Evolutionary conservation across 2,113 vertebrate genomes (phyloP), one percentile per base, ranked within the genome.

Genomic region (Sphyrna mokarran): DNA sequence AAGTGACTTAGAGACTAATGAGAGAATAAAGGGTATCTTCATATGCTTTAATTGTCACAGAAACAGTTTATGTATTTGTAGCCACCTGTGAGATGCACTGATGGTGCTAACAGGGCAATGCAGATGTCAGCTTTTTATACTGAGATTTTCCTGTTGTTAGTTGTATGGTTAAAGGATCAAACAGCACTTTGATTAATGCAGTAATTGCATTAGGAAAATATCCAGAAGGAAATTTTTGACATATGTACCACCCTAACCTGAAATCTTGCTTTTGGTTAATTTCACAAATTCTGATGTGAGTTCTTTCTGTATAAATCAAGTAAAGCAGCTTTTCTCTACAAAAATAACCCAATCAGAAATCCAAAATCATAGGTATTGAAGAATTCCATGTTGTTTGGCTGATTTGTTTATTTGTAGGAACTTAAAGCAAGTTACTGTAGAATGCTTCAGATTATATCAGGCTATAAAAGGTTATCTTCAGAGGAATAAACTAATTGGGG

Each of bases 1-100:
- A 96, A 97, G 99, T 99, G 96, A 98, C 98, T 98, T 11, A 43
- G 9, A 18, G 69, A 54, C 2, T 95, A 43, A 93, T 66, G 13
- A 58, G 26, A 13, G 23, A 94, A 69, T 61, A 63, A 23, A 8
- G 3, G 54, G 61, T n/a, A 29, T n/a, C 14, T 40, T n/a, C 33
- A 69, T 20, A 63, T 54, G 43, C 85, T 11, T 87, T 87, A 11
- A 33, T 76, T 43, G 85, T 48, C 43, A 43, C 26, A 54, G 85
- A 48, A 87, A 23, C n/a, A n/a, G n/a, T n/a, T n/a, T n/a, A 63
- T 37, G 22, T 66, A 37, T n/a, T 68, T 14, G 63, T 37, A n/a
- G 22, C n/a, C n/a, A 16, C 37, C 63, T 90, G 54, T 61, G 58
- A 54, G 1, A 33, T 54, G 29, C 87, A 61, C 22, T 26, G 58